phyloP scores from a whole-genome alignment of 2,113 vertebrate genomes.

The Callopanchax toddi region DNA sequence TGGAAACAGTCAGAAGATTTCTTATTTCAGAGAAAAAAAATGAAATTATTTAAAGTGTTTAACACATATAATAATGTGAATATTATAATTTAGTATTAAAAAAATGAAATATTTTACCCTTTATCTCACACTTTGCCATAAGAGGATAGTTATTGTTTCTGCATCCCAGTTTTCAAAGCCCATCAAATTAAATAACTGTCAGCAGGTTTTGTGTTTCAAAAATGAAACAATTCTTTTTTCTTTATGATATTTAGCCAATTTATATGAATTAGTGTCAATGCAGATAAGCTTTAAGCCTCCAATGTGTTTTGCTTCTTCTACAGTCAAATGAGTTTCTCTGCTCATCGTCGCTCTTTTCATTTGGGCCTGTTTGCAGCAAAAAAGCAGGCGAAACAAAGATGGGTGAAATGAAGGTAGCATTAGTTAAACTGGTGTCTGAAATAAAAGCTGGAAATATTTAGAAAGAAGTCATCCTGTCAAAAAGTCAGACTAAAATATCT shows the following conservation, averaged over 20 bases:
- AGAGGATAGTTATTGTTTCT: not conserved
- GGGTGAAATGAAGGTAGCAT: not conserved
- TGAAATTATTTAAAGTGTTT: too few species aligned
- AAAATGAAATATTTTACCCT: conserved; percentile 4
- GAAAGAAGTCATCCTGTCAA: not conserved
- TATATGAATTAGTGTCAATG: not conserved
- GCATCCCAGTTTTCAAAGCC: not conserved
- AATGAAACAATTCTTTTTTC: not conserved
- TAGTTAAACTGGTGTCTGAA: not conserved
- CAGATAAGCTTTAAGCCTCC: not conserved
- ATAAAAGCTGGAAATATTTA: not conserved
- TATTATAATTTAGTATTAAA: not conserved
- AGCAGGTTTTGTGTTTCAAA: not conserved
- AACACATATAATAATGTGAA: not conserved
- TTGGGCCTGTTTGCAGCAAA: not conserved
- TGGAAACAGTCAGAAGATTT: not conserved
- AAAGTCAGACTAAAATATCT: not conserved
- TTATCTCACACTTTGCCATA: too few species aligned
- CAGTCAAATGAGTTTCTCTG: not conserved
- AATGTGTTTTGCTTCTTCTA: not conserved
- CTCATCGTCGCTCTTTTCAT: not conserved
- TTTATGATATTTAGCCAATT: not conserved
- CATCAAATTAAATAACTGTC: not conserved
- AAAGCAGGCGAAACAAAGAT: not conserved
- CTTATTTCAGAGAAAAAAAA: too few species aligned